A percentile compares a stretch with the other conserved stretches of the same genome.
phyloP scores from a whole-genome alignment of 2,888 invertebrate species.

The Pyrrhia umbra region DNA sequence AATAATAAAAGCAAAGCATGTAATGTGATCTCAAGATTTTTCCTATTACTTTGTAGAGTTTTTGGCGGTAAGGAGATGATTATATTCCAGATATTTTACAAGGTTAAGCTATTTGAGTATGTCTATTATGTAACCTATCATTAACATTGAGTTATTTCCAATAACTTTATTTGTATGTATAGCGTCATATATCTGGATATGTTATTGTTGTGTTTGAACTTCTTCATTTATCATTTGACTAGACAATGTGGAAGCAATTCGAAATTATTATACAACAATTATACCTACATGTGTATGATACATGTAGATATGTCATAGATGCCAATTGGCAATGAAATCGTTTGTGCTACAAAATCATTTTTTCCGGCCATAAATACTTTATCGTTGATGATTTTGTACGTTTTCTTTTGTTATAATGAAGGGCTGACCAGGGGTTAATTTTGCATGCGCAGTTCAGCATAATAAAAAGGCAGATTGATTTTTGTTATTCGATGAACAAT shows the following conservation, averaged over 20 bases:
- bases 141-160: neutral
- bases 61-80: conserved; percentile 13
- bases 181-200: neutral
- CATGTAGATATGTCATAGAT: conserved; percentile 13
- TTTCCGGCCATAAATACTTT: conserved; percentile 10
- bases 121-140: neutral
- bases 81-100: conserved; percentile 12
- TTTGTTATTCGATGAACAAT: too few species aligned
- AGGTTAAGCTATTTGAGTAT: neutral
- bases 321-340: conserved; percentile 32
- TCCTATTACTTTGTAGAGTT: conserved; percentile 44
- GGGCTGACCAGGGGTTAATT: too few species aligned
- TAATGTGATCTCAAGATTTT: conserved; percentile 44
- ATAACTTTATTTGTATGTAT: neutral
- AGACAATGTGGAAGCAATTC: conserved; percentile 13
- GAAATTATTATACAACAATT: conserved; percentile 6
- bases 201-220: neutral
- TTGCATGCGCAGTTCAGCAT: too few species aligned
- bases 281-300: too few species aligned
- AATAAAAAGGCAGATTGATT: too few species aligned
- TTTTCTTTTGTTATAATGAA: too few species aligned
- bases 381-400: conserved; percentile 16
- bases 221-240: conserved; percentile 18
- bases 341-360: conserved; percentile 19
- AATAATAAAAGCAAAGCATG: conserved; percentile 55